phyloP scores from a whole-genome alignment of 1,140 invertebrate species.

The Drosophila repletoides region DNA sequence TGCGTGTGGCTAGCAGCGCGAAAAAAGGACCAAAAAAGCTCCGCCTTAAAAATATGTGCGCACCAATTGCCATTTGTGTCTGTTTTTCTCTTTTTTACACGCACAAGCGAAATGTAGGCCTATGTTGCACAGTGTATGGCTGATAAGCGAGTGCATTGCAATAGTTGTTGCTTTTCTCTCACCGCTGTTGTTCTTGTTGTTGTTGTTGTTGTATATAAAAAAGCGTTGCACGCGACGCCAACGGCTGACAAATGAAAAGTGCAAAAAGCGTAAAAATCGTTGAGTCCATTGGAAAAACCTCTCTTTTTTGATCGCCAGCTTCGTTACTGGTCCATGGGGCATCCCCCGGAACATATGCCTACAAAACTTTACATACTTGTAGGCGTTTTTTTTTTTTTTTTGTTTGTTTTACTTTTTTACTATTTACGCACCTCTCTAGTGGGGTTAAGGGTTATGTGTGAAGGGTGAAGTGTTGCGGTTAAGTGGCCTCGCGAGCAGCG shows the following conservation, averaged over 20 bases:
- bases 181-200: background rate
- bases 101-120: conserved; percentile 52
- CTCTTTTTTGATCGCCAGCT: conserved; percentile 20
- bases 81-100: conserved; percentile 79
- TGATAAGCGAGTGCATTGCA: conserved; percentile 65
- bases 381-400: conserved; percentile 61
- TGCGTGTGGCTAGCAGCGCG: conserved; percentile 60
- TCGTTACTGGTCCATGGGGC: conserved; percentile 67
- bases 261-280: conserved; percentile 68
- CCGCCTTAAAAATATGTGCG: conserved; percentile 81
- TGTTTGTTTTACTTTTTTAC: conserved; percentile 38
- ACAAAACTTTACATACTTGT: conserved; percentile 72
- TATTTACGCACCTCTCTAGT: conserved; percentile 63
- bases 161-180: conserved; percentile 37
- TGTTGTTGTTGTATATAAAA: conserved; percentile 64
- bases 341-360: conserved; percentile 67
- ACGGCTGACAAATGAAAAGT: conserved; percentile 72
- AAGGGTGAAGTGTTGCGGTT: conserved; percentile 1
- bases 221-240: conserved; percentile 10
- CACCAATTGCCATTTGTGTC: conserved; percentile 81
- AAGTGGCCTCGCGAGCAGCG: conserved; percentile 41
- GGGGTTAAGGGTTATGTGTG: background rate
- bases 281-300: conserved; percentile 36
- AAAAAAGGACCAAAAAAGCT: conserved; percentile 82
- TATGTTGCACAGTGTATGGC: conserved; percentile 50